These are phyloP conservation scores for Hypotaenidia okinawae DNA, from an alignment of 2,797 vertebrate genomes.

Conservation along the genomic window DNA sequence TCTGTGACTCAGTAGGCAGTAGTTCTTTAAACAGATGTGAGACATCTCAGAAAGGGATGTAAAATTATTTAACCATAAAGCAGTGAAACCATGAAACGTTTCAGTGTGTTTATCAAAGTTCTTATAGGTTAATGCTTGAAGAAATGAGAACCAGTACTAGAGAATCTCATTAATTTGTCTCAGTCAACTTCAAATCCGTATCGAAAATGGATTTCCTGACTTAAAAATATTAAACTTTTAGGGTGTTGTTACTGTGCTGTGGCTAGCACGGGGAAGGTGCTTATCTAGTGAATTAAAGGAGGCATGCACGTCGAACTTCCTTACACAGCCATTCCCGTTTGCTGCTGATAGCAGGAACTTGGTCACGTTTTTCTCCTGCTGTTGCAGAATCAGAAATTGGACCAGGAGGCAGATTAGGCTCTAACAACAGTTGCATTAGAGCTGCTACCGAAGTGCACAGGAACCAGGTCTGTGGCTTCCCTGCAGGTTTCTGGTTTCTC, in stretches of 20 bases:
- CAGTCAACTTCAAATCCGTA: neutral
- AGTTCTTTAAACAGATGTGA: conserved; percentile 6
- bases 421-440: neutral
- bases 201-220: conserved; percentile 27
- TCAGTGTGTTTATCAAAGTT: neutral
- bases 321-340: neutral
- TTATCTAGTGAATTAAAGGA: neutral
- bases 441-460: rapidly evolving
- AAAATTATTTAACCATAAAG: conserved; percentile 26
- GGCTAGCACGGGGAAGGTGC: neutral
- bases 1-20: conserved; percentile 4
- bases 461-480: neutral
- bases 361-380: neutral
- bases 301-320: neutral
- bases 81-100: conserved; percentile 31
- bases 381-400: neutral
- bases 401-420: neutral
- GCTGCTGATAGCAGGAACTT: neutral
- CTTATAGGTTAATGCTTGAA: neutral
- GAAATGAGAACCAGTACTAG: conserved; percentile 1
- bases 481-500: neutral
- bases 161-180: neutral
- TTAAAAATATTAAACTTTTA: neutral
- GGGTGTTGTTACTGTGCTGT: neutral
- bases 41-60: neutral